Percentiles rank a stretch among this genome's conserved stretches.
These are phyloP conservation scores for Meteorus sp. DNA, from an alignment of 1,140 invertebrate species.

Conservation along the genomic window DNA sequence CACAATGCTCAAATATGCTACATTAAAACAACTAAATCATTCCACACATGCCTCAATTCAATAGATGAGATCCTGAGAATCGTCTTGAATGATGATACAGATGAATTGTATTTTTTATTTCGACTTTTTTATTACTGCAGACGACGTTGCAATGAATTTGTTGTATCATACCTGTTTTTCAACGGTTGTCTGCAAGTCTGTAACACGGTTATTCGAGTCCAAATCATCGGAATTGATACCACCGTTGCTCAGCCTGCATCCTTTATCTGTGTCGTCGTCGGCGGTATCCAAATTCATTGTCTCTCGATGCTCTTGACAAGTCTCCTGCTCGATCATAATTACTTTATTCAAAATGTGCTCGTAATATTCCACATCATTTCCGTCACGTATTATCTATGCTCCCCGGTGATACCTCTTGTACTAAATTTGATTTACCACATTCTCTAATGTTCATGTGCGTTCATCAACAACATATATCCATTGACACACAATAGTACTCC, in stretches of 20 bases:
- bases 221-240: slow-evolving; percentile 65
- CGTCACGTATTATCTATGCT: slow-evolving; percentile 41
- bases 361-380: slow-evolving; percentile 40
- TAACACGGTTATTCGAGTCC: slow-evolving; percentile 68
- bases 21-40: slow-evolving; percentile 28
- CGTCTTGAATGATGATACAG: not conserved
- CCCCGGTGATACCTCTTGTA: no score
- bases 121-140: not conserved
- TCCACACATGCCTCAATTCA: slow-evolving; percentile 32
- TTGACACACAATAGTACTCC: not conserved
- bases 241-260: slow-evolving; percentile 59
- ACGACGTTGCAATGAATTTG: slow-evolving; percentile 3
- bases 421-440: not conserved
- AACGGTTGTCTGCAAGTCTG: slow-evolving; percentile 85
- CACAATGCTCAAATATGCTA: slow-evolving; percentile 16
- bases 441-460: not conserved
- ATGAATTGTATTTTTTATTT: not conserved
- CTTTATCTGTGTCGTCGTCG: slow-evolving; percentile 35
- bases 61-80: not conserved
- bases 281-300: slow-evolving; percentile 14
- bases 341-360: slow-evolving; percentile 56
- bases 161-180: slow-evolving; percentile 81
- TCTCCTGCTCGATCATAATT: slow-evolving; percentile 52
- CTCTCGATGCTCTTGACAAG: slow-evolving; percentile 14
- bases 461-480: no score